Base-by-base conservation (phyloP, 2,888 invertebrate species). In the Microplitis manilae region DNA sequence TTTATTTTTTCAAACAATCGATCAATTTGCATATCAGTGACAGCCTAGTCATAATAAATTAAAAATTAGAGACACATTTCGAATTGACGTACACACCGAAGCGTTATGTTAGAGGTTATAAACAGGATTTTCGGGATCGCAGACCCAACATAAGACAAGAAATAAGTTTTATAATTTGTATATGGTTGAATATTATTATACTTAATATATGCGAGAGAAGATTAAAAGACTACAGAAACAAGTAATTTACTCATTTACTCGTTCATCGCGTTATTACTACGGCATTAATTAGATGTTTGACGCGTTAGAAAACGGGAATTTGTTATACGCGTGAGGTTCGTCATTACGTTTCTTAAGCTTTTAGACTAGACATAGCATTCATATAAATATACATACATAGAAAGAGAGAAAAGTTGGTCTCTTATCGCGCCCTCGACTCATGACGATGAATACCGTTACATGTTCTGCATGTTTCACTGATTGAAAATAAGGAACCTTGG, bases 211-310 rank as follows among this genome's bases (percentile, higher is more conserved):
- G 70, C 17, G 30, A 17, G 30, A 38, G 13, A 8, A 60, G 60
- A 70, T 59, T 60, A 59, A 20, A 59, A 59, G 59, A 50, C 13
- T 39, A 39, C 60, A 68, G 68, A 68, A 68, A 77, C 82, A 82
- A 82, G 81, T 81, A 74, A 82, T 75, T 80, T 78, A 78, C 50
- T 60, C 71, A 30, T 30, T 78, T 79, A 82, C 82, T 80, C 59
- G 81, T 82, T 84, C 82, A 85, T 81, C 83, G 81, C 80, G 79
- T 30, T 30, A 30, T 30, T 30, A 30, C 30, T 30, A 30, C 30
- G 30, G 80, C 82, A 85, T 85, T 85, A 85, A 85, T 85, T 85
- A 84, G 81, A 77, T 79, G 79, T 80, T 83, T 82, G 84, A 85
- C 85, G 85, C 83, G 4, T 2, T 69, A 67, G 65, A 74, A 81